These are phyloP conservation scores for Dendrolimus pini DNA, from an alignment of 2,888 invertebrate species.

Conservation along the genomic window DNA sequence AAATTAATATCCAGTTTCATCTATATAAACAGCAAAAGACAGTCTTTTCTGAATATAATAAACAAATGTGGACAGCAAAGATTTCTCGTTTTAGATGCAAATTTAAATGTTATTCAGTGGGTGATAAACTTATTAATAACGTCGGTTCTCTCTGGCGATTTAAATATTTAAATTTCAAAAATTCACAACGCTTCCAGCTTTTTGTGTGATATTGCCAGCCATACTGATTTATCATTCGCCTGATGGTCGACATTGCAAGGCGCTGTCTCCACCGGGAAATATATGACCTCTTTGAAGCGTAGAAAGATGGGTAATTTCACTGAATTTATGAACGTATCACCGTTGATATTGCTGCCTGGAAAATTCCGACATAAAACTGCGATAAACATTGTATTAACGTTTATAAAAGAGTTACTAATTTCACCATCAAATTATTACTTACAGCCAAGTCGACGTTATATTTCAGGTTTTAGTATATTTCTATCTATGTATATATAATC, in stretches of 20 bases:
- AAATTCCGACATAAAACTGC: conserved; percentile 56
- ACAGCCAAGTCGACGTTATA: not conserved
- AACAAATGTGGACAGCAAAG: no score
- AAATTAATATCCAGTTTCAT: no score
- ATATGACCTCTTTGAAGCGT: conserved; percentile 71
- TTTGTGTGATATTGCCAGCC: conserved; percentile 17
- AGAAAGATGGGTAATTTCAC: conserved; percentile 73
- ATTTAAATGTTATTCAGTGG: not conserved
- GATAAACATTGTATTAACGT: conserved; percentile 47
- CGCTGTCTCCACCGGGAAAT: conserved; percentile 60
- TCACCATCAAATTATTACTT: not conserved
- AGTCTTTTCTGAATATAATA: no score
- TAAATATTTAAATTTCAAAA: conserved; percentile 9
- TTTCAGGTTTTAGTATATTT: no score
- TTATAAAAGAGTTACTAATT: conserved; percentile 5
- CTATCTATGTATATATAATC: no score
- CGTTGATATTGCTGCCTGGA: conserved; percentile 55
- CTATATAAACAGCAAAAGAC: no score
- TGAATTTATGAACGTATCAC: conserved; percentile 71
- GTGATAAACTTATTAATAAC: not conserved
- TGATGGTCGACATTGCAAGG: conserved; percentile 65
- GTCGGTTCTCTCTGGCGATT: conserved; percentile 1
- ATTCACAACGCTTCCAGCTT: conserved; percentile 9
- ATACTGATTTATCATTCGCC: conserved; percentile 64
- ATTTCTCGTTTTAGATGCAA: not conserved